Percentiles rank a stretch among this genome's conserved stretches.
phyloP scores from a whole-genome alignment of 1,140 invertebrate species.

The Pogonognathellus flavescens region DNA sequence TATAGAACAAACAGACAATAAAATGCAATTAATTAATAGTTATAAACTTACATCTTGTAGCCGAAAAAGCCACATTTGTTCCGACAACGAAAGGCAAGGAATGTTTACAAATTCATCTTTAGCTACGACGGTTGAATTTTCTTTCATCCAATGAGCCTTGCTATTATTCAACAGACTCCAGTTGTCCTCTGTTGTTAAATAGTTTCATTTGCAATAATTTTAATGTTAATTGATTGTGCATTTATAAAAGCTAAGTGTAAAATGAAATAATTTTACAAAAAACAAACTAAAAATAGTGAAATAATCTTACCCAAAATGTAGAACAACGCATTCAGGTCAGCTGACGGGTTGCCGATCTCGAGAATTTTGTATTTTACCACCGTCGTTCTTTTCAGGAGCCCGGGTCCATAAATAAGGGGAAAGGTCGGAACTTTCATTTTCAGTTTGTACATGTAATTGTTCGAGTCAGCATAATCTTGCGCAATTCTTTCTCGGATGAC shows the following conservation, averaged over 20 bases:
- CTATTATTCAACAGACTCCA: not conserved
- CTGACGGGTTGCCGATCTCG: not conserved
- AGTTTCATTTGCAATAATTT: too few species aligned
- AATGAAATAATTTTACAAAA: too few species aligned
- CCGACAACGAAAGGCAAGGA: not conserved
- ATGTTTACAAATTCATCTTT: not conserved
- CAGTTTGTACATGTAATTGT: not conserved
- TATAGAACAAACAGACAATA: too few species aligned
- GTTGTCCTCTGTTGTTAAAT: not conserved
- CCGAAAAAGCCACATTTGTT: not conserved
- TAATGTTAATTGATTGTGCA: too few species aligned
- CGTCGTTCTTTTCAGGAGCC: not conserved
- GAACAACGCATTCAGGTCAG: not conserved
- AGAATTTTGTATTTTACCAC: not conserved
- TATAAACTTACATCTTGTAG: not conserved
- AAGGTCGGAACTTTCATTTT: not conserved
- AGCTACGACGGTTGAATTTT: not conserved
- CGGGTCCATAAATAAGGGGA: not conserved
- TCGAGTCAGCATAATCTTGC: not conserved
- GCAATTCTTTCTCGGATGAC: not conserved
- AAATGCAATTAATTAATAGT: too few species aligned
- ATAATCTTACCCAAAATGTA: constrained; percentile 8
- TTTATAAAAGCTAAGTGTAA: too few species aligned
- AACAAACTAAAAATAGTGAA: too few species aligned
- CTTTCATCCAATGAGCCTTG: not conserved